Evolutionary conservation across 2,888 invertebrate species (phyloP).

Genomic region (Leptogaster cylindrica): DNA sequence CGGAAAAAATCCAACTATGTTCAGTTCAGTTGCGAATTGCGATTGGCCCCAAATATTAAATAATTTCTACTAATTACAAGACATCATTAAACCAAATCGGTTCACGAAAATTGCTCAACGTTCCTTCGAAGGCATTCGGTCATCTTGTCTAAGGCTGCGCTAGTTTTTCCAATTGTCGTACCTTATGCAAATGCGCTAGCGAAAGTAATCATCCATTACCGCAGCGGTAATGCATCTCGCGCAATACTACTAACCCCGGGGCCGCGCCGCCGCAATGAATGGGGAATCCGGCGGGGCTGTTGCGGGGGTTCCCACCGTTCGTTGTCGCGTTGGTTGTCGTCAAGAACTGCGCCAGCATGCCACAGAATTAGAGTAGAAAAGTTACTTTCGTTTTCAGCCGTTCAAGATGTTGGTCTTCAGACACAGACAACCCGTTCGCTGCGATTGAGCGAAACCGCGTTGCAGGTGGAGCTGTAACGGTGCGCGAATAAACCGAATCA

Average conservation of each 20-base stretch:
- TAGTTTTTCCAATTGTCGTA: neutral
- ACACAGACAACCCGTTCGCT: slow-evolving; percentile 10
- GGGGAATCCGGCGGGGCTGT: too few relatives aligned
- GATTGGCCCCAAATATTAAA: slow-evolving; percentile 21
- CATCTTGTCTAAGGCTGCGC: neutral
- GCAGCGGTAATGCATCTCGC: too few relatives aligned
- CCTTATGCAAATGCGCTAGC: slow-evolving; percentile 13
- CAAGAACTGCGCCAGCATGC: neutral
- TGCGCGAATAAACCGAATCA: neutral
- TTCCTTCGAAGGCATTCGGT: neutral
- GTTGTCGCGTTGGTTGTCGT: too few relatives aligned
- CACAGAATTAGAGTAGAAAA: too few relatives aligned
- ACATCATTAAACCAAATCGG: slow-evolving; percentile 15
- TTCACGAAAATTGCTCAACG: slow-evolving; percentile 1
- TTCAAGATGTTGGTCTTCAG: neutral
- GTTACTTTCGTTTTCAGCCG: neutral
- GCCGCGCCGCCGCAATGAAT: neutral
- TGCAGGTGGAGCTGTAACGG: slow-evolving; percentile 10
- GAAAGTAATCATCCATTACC: neutral
- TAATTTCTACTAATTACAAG: slow-evolving; percentile 30
- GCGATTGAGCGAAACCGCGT: neutral
- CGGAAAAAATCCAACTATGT: too few relatives aligned
- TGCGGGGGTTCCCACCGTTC: too few relatives aligned
- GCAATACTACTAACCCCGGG: too few relatives aligned
- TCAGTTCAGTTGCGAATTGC: too few relatives aligned